Conservation (phyloP, 2,797 vertebrate species). For the Gallirallus australis region DNA sequence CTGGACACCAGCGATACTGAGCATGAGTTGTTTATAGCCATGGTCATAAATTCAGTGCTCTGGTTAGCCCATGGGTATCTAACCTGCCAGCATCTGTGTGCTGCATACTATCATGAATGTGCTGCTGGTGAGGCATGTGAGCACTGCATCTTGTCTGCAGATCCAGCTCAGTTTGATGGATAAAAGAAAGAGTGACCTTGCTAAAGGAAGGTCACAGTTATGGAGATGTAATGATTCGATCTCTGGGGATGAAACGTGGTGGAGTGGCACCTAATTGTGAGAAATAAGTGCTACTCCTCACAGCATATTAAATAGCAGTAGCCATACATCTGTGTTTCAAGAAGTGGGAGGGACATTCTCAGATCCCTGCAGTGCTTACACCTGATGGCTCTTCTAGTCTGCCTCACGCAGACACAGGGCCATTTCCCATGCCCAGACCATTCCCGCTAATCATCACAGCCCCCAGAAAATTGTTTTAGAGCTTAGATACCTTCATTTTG, state of each 20-base stretch:
- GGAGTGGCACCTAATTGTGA: background rate
- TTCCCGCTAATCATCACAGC: background rate
- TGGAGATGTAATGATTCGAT: slow-evolving; percentile 10
- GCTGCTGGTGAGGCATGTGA: background rate
- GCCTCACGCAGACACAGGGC: background rate
- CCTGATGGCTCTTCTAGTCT: background rate
- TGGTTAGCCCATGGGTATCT: background rate
- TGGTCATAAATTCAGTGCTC: background rate
- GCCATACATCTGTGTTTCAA: background rate
- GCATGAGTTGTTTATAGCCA: background rate
- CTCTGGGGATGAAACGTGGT: background rate
- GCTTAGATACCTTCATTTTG: background rate
- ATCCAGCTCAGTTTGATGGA: slow-evolving; percentile 10
- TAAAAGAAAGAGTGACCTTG: slow-evolving; percentile 20
- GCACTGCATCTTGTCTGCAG: background rate
- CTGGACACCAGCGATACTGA: background rate
- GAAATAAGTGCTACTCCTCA: background rate
- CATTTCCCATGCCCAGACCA: background rate
- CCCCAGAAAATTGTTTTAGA: background rate
- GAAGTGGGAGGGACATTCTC: background rate
- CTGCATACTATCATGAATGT: background rate
- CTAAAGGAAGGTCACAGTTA: slow-evolving; percentile 38
- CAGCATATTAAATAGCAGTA: background rate
- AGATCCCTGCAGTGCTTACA: background rate
- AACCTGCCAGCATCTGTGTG: background rate